A percentile compares a stretch with the other conserved stretches of the same genome.
These are phyloP conservation scores for Candoia aspera DNA, from an alignment of 2,113 vertebrate genomes.

Conservation along the genomic window DNA sequence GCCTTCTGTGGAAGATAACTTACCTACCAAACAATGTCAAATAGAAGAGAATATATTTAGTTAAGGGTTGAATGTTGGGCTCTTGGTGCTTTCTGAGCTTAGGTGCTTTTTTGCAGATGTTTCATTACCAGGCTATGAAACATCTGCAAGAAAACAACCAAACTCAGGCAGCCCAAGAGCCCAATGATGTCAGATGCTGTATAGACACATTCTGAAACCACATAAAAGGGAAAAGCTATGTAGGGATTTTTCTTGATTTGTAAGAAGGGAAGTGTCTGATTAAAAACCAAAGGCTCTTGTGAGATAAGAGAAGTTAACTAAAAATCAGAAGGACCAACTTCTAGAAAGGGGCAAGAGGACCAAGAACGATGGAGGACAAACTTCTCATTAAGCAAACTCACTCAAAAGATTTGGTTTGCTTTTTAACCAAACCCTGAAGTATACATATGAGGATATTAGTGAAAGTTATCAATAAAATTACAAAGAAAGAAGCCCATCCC, in stretches of 20 bases:
- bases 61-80: background rate
- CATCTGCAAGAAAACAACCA: background rate
- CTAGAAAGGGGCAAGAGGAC: background rate
- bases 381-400: constrained; percentile 50
- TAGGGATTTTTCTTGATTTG: constrained; percentile 28
- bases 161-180: background rate
- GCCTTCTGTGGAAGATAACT: background rate
- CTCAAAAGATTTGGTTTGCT: constrained; percentile 19
- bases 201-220: constrained; percentile 23
- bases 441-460: constrained; percentile 31
- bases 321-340: background rate
- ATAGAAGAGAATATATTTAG: background rate
- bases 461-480: constrained; percentile 56
- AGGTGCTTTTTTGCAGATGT: background rate
- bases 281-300: background rate
- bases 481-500: background rate
- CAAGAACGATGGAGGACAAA: background rate
- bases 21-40: background rate
- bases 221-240: constrained; percentile 29
- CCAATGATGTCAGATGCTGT: background rate
- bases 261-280: constrained; percentile 27
- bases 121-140: background rate
- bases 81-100: background rate
- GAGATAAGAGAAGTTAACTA: too few species aligned
- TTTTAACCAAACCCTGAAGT: constrained; percentile 50